Conservation (phyloP, 2,888 invertebrate genomes). For the Trilocha varians region DNA sequence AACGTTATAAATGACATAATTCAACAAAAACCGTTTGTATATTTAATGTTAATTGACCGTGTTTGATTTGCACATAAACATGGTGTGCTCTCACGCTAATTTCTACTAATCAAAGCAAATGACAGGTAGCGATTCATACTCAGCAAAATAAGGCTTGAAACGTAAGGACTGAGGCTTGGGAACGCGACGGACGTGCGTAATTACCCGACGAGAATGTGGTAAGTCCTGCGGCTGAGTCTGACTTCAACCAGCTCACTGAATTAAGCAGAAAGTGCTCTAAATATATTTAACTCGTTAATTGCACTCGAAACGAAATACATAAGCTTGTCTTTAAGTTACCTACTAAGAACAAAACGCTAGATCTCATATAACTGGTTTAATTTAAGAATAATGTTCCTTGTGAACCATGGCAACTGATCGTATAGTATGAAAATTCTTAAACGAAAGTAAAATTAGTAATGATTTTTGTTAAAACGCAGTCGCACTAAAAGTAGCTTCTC, state of each 20-base stretch:
- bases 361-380: too few relatives aligned
- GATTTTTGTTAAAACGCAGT: conserved; percentile 31
- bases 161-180: conserved; percentile 59
- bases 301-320: conserved; percentile 51
- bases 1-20: too few relatives aligned
- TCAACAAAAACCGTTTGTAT: too few relatives aligned
- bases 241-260: conserved; percentile 46
- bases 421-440: conserved; percentile 11
- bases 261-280: conserved; percentile 58
- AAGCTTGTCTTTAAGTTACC: conserved; percentile 19
- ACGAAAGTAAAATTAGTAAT: conserved; percentile 17
- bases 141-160: conserved; percentile 66
- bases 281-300: conserved; percentile 60
- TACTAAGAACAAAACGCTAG: too few relatives aligned
- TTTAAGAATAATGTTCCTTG: too few relatives aligned
- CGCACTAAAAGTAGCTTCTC: background rate
- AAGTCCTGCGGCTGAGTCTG: conserved; percentile 51
- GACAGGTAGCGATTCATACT: conserved; percentile 62
- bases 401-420: too few relatives aligned
- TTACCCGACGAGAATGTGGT: conserved; percentile 66
- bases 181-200: conserved; percentile 63
- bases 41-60: conserved; percentile 33
- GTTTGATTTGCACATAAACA: conserved; percentile 43
- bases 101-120: conserved; percentile 43
- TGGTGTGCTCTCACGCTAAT: conserved; percentile 59